These are phyloP conservation scores for Periplaneta americana DNA, from an alignment of 1,140 invertebrate genomes.

Conservation along the genomic window DNA sequence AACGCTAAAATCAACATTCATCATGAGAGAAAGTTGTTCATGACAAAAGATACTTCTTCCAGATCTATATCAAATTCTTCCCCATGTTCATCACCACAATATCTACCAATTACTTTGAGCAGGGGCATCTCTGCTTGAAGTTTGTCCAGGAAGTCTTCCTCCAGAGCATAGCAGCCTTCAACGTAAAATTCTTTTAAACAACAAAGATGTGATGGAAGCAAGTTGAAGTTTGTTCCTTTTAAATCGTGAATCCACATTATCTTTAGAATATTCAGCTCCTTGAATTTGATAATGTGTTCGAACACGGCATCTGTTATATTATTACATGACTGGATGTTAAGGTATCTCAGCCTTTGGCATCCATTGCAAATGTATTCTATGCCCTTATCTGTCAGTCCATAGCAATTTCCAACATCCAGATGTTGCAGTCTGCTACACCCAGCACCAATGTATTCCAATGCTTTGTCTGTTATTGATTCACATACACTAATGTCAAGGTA, in stretches of 20 bases:
- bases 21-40: too few relatives aligned
- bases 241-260: background rate
- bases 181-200: background rate
- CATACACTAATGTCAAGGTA: background rate
- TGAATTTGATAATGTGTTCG: background rate
- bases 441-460: background rate
- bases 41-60: background rate
- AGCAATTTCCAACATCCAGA: background rate
- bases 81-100: background rate
- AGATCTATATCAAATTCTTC: background rate
- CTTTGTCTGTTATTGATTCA: background rate
- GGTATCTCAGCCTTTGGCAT: background rate
- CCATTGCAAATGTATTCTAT: background rate
- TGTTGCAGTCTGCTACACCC: background rate
- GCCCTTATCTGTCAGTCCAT: background rate
- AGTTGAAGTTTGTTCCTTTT: background rate
- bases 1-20: too few relatives aligned
- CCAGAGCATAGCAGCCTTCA: background rate
- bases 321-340: background rate
- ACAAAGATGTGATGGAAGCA: background rate
- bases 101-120: background rate
- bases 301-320: background rate
- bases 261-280: background rate
- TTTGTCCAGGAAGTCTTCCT: background rate
- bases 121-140: background rate